Evolutionary conservation across 1,140 invertebrate species (phyloP).

Genomic region (Hormaphis cornu): DNA sequence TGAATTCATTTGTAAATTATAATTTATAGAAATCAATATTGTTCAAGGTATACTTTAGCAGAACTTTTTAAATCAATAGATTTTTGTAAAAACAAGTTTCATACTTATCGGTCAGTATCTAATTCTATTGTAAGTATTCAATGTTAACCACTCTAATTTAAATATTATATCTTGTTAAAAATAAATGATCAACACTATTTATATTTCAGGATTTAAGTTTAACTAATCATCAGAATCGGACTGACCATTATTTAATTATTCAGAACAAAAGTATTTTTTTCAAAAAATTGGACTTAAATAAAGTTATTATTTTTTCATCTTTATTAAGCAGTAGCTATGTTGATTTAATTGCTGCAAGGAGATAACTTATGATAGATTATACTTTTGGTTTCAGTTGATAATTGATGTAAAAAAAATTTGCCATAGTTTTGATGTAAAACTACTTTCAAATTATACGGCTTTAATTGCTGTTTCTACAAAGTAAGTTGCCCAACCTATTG

Average conservation of each 20-base stretch:
- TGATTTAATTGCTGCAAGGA: background rate
- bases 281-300: background rate
- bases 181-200: background rate
- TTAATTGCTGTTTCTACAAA: background rate
- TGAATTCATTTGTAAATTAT: background rate
- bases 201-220: background rate
- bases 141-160: background rate
- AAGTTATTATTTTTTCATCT: background rate
- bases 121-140: slow-evolving; percentile 10
- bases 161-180: background rate
- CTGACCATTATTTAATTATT: slow-evolving; percentile 4
- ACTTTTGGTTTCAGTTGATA: slow-evolving; percentile 3
- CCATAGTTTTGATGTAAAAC: slow-evolving; percentile 7
- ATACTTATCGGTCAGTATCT: background rate
- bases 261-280: slow-evolving; percentile 1
- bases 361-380: too few species aligned
- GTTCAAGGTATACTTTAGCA: background rate
- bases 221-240: background rate
- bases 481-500: too few species aligned
- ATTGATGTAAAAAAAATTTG: background rate
- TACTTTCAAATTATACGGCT: background rate
- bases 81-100: slow-evolving; percentile 2
- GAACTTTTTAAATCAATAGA: slow-evolving; percentile 22
- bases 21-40: background rate
- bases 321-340: background rate